Conservation (phyloP, 2,113 vertebrate genomes). For the Notarius quadriscutis region DNA sequence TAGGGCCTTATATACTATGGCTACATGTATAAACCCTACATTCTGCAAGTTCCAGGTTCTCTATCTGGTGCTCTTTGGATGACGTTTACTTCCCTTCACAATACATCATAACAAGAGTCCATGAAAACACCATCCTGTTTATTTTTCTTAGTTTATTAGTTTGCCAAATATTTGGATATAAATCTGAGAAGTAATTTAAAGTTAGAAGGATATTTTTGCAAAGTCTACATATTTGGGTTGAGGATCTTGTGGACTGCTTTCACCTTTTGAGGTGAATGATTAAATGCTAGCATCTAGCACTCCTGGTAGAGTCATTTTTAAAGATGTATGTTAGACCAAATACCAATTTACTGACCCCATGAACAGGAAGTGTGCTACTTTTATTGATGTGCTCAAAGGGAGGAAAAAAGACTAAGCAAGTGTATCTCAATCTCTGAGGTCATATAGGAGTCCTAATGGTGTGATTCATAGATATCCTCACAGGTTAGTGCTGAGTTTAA, state of each 20-base stretch:
- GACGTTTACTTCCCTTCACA: neutral
- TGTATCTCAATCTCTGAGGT: conserved; percentile 2
- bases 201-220: neutral
- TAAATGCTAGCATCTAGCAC: neutral
- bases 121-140: neutral
- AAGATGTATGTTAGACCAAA: conserved; percentile 8
- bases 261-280: neutral
- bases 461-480: neutral
- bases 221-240: neutral
- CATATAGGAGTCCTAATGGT: conserved; percentile 13
- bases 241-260: neutral
- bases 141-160: neutral
- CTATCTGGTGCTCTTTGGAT: neutral
- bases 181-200: neutral
- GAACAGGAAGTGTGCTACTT: conserved; percentile 17
- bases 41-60: neutral
- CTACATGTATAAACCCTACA: neutral
- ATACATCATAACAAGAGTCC: neutral
- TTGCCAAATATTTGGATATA: neutral
- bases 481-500: neutral
- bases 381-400: conserved; percentile 22
- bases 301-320: neutral
- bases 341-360: neutral
- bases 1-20: neutral
- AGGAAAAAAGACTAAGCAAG: neutral